Conservation (phyloP, 2,888 invertebrate species). For the Drosophila paramelanica region DNA sequence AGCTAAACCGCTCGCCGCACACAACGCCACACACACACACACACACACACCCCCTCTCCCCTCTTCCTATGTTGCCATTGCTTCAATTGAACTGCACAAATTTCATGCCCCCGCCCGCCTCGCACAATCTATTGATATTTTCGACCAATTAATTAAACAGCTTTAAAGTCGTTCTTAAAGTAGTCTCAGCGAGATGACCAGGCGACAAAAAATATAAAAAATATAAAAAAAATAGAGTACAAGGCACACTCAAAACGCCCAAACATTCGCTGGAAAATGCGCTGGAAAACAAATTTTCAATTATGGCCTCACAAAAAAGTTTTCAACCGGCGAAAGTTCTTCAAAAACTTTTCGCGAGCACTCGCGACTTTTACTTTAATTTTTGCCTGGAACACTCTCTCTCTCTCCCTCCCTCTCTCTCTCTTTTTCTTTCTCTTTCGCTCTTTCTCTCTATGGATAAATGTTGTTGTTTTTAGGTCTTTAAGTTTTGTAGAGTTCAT, state of each 20-base stretch:
- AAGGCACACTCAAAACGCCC: constrained; percentile 7
- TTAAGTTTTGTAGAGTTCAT: constrained; percentile 62
- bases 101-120: neutral
- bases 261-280: constrained; percentile 37
- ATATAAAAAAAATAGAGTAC: neutral
- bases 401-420: constrained; percentile 14
- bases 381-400: constrained; percentile 27
- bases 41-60: neutral
- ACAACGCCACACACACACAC: neutral
- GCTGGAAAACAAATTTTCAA: constrained; percentile 70
- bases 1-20: constrained; percentile 22
- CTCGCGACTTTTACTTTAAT: constrained; percentile 78
- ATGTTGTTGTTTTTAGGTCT: constrained; percentile 30
- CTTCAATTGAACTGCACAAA: constrained; percentile 51
- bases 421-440: constrained; percentile 3
- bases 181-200: neutral
- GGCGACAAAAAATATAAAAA: constrained; percentile 4
- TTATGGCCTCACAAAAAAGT: constrained; percentile 72
- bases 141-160: constrained; percentile 80
- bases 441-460: constrained; percentile 9
- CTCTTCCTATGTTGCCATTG: neutral
- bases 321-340: constrained; percentile 72
- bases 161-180: constrained; percentile 24
- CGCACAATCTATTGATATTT: constrained; percentile 48
- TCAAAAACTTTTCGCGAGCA: constrained; percentile 61